Percentiles rank a stretch among this genome's conserved stretches.
Conservation (phyloP, 1,140 invertebrate genomes). For the Orius laevigatus region DNA sequence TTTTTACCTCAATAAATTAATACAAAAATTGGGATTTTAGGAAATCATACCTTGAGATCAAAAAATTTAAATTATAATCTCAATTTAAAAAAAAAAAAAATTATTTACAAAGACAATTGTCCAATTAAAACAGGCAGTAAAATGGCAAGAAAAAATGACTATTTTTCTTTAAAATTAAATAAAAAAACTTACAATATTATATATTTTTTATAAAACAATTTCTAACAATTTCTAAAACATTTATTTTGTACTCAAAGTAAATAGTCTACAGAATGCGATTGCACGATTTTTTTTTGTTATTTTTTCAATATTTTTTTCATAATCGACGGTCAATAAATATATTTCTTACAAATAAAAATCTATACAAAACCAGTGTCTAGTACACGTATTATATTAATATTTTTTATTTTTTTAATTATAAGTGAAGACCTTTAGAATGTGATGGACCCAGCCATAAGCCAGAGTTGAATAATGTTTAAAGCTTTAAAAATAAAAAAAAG, state of each 20-base stretch:
- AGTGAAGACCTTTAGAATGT: constrained; percentile 15
- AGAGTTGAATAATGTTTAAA: constrained; percentile 11
- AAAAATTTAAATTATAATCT: constrained; percentile 6
- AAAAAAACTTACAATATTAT: constrained; percentile 9
- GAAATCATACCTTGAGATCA: constrained; percentile 15
- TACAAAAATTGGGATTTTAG: constrained; percentile 1
- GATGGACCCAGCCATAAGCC: constrained; percentile 18
- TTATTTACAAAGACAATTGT: constrained; percentile 2
- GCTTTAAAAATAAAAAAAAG: constrained; percentile 5
- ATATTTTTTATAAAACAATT: constrained; percentile 11
- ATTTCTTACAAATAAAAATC: constrained; percentile 12
- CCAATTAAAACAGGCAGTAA: constrained; percentile 5
- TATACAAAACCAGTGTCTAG: constrained; percentile 14
- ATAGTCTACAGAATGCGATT: constrained; percentile 11
- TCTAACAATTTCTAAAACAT: constrained; percentile 11
- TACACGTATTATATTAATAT: constrained; percentile 2
- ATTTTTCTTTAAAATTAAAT: constrained; percentile 5
- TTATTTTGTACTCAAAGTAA: constrained; percentile 14
- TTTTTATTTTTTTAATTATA: constrained; percentile 1
- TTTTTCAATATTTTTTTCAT: neutral
- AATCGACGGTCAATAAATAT: constrained; percentile 5
- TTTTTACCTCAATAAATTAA: neutral
- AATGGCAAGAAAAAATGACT: constrained; percentile 1
- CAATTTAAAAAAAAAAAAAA: constrained; percentile 5
- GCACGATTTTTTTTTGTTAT: constrained; percentile 4